Conservation (phyloP, 2,113 vertebrate genomes). For the Esox niger region DNA sequence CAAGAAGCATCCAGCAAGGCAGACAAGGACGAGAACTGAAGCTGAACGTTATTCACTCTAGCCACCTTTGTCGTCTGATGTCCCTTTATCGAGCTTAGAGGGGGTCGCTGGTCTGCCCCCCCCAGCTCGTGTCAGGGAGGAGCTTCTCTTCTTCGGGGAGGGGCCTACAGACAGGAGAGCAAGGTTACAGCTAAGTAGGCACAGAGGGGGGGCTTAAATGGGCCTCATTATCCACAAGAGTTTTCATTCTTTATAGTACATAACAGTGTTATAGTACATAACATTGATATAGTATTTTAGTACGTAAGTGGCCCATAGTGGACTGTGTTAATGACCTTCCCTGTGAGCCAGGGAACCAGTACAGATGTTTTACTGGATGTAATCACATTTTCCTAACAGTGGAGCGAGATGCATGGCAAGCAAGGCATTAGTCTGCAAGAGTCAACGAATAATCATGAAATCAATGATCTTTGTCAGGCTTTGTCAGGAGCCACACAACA, state of each 20-base stretch:
- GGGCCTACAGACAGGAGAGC: constrained; percentile 75
- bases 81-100: constrained; percentile 74
- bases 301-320: constrained; percentile 22
- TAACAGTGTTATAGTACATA: constrained; percentile 44
- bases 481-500: too few relatives aligned
- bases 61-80: constrained; percentile 83
- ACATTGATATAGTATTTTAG: constrained; percentile 28
- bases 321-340: constrained; percentile 5
- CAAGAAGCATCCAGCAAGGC: constrained; percentile 19
- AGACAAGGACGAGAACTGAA: constrained; percentile 25
- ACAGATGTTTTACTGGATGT: neutral
- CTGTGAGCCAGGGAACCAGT: neutral
- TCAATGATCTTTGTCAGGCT: too few relatives aligned
- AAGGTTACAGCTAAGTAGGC: constrained; percentile 51
- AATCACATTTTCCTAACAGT: neutral
- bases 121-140: constrained; percentile 82
- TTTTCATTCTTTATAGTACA: constrained; percentile 13
- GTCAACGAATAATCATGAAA: too few relatives aligned
- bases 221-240: constrained; percentile 41
- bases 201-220: constrained; percentile 27
- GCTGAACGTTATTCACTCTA: constrained; percentile 54
- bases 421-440: neutral
- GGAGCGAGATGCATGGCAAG: neutral
- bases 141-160: constrained; percentile 82
- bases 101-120: constrained; percentile 71